These are phyloP conservation scores for Cataglyphis albicans DNA, from an alignment of 2,888 invertebrate species.

Conservation along the genomic window DNA sequence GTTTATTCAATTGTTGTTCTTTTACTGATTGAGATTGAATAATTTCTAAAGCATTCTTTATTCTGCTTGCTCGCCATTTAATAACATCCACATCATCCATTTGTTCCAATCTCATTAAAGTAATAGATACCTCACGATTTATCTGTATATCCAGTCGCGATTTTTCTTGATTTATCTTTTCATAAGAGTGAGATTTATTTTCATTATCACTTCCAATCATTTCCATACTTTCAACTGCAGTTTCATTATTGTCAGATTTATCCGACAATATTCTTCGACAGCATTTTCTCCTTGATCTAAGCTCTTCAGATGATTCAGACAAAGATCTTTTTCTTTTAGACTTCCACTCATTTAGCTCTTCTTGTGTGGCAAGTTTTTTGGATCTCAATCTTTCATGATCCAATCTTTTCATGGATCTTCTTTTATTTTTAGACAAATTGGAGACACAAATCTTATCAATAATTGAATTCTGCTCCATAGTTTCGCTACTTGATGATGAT, in stretches of 20 bases:
- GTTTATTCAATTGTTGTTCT: not conserved
- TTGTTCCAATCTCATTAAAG: slow-evolving; percentile 7
- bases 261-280: not conserved
- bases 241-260: not conserved
- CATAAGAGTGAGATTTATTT: not conserved
- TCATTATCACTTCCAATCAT: not conserved
- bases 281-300: not conserved
- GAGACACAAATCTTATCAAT: not conserved
- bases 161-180: not conserved
- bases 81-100: not conserved
- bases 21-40: not conserved
- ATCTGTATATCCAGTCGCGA: slow-evolving; percentile 40
- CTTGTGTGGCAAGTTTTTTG: not conserved
- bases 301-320: not conserved
- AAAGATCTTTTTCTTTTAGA: slow-evolving; percentile 8
- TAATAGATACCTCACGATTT: not conserved
- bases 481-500: not conserved
- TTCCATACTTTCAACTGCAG: not conserved
- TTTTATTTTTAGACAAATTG: not conserved
- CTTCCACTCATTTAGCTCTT: not conserved
- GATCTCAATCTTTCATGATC: not conserved
- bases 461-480: not conserved
- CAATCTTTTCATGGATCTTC: not conserved
- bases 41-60: not conserved
- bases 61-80: not conserved